Evolutionary conservation across 2,888 invertebrate genomes (phyloP).

Genomic region (Nomada ruficornis): DNA sequence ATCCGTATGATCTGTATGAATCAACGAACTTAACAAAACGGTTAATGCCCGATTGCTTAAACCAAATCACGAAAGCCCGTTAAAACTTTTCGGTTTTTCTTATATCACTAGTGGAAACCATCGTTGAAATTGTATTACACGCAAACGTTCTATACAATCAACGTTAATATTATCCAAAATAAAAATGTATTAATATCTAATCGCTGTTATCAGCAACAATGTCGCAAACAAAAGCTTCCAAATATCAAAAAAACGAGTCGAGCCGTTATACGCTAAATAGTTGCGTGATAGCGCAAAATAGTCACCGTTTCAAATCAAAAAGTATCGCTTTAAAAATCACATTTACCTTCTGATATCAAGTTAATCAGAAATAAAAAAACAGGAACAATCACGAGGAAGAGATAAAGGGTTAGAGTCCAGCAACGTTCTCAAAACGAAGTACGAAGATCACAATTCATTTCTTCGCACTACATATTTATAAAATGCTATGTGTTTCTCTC

Average conservation of each 20-base stretch:
- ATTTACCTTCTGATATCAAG: neutral
- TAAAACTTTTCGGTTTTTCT: neutral
- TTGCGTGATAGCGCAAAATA: neutral
- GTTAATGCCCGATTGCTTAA: conserved; percentile 14
- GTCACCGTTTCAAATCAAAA: conserved; percentile 9
- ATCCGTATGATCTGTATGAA: conserved; percentile 9
- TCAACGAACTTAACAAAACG: conserved; percentile 15
- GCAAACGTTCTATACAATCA: conserved; percentile 10
- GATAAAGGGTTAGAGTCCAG: neutral
- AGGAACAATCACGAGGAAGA: conserved; percentile 12
- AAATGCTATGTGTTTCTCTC: conserved; percentile 4
- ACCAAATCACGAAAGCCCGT: conserved; percentile 19
- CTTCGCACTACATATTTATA: neutral
- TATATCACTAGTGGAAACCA: neutral
- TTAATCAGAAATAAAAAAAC: neutral
- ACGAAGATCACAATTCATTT: neutral
- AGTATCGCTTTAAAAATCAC: conserved; percentile 5
- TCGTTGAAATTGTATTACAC: conserved; percentile 18
- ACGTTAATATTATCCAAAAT: conserved; percentile 13
- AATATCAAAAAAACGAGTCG: conserved; percentile 36
- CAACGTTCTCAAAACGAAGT: neutral
- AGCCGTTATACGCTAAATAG: neutral
- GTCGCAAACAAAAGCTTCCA: conserved; percentile 25
- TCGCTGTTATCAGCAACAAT: neutral
- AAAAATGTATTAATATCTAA: conserved; percentile 18